A percentile compares a stretch with the other conserved stretches of the same genome.
Evolutionary conservation across 2,888 invertebrate species (phyloP).

Genomic region (Flexamia atlantica): DNA sequence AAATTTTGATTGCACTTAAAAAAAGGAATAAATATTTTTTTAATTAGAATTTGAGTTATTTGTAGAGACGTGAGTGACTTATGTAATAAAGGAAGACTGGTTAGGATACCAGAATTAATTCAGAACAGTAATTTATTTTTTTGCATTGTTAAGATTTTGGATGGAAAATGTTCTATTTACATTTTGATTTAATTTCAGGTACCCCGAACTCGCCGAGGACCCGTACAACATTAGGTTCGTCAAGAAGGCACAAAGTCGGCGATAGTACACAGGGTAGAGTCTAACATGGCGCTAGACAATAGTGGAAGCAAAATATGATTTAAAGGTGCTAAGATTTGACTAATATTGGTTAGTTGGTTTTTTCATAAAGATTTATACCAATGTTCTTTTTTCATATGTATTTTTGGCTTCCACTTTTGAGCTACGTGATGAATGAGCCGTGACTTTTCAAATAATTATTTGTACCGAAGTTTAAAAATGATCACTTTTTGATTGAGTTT

Average conservation of each 20-base stretch:
- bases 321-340: slow-evolving; percentile 27
- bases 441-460: background rate
- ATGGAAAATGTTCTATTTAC: no score
- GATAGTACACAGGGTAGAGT: slow-evolving; percentile 67
- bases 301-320: slow-evolving; percentile 54
- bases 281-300: slow-evolving; percentile 56
- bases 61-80: no score
- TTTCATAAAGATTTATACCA: background rate
- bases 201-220: slow-evolving; percentile 97
- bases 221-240: slow-evolving; percentile 95
- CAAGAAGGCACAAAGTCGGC: slow-evolving; percentile 78
- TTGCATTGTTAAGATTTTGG: no score
- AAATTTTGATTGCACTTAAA: no score
- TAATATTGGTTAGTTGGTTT: background rate
- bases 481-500: background rate
- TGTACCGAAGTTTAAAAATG: background rate
- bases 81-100: no score
- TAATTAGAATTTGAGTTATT: no score
- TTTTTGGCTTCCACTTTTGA: slow-evolving; percentile 37
- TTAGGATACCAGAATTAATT: no score
- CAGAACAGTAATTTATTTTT: no score
- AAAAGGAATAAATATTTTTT: no score
- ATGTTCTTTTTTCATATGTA: background rate
- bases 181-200: no score
- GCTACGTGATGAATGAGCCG: background rate